Conservation (phyloP, 2,113 vertebrate genomes). For the Mastomys natalensis region DNA sequence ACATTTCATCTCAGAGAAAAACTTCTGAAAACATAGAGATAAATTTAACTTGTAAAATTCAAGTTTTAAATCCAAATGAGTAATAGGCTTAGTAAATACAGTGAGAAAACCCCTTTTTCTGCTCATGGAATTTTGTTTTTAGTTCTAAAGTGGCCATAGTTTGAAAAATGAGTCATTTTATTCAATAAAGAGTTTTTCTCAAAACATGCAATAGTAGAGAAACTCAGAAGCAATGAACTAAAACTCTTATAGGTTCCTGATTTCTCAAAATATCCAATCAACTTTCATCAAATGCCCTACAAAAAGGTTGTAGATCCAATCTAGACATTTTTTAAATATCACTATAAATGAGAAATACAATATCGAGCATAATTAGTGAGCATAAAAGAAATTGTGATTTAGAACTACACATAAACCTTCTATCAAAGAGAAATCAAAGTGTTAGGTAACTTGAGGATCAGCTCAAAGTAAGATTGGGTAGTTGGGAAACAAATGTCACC, state of each 20-base stretch:
- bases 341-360: neutral
- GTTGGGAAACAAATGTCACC: neutral
- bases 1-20: conserved; percentile 37
- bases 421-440: neutral
- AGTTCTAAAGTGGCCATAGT: neutral
- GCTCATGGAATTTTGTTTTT: neutral
- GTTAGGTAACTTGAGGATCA: neutral
- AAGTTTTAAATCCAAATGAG: neutral
- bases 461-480: neutral
- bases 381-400: neutral
- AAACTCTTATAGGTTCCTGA: neutral
- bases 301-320: neutral
- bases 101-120: neutral
- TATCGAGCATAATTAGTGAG: neutral
- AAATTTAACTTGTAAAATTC: neutral
- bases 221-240: accelerated
- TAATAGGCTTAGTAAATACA: neutral
- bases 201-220: neutral
- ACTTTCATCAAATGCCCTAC: neutral
- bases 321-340: neutral
- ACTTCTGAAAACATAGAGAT: neutral
- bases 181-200: neutral
- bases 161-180: neutral
- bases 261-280: neutral
- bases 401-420: neutral